Base-by-base conservation (phyloP, 2,888 invertebrate species). In the Pseudolycoriella hygida region DNA sequence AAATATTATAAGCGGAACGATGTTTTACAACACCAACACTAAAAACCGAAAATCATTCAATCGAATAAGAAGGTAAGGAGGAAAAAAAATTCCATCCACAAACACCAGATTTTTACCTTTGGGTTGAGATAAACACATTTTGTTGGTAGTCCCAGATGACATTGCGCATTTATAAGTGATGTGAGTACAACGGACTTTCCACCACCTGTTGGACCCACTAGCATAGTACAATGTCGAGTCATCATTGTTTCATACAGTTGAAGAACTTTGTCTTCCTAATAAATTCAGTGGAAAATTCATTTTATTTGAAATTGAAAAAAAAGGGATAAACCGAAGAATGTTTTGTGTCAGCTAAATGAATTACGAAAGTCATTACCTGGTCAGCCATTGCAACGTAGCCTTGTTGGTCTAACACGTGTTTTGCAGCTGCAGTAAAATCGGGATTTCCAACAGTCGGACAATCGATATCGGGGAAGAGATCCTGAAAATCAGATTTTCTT, bases 161-260 rank as follows among this genome's bases (percentile, higher is more conserved):
- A 79, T 63, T 90, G 90, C 11, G 88, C 80, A 55, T 79, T 78
- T 50, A 82, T 76, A 39, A 92, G 66, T 2, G 80, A 75, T 53
- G 81, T 73, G 50, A 90, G 74, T 30, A 93, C 81, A 32, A 90
- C 84, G 2, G 85, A 76, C 68, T 93, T 93, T 15, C 93, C 93
- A 18, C 90, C 89, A 19, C 92, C 89, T 3, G 92, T 92, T 17
- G 90, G 89, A 0, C 93, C 93, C 3, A 92, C 85, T 50, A 93
- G 62, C 89, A 93, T 92, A 3, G 82, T 77, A 43, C 87, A 88
- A 66, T 92, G 90, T 32, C 90, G 74, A 1, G 87, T 90, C 84
- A 88, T 85, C 89, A 92, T 90, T 1, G 89, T 88, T 68, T 93
- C 90, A 59, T 90, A 89, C 61, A 93, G 59, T 63, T 93, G 92